Percentiles rank a stretch among this genome's conserved stretches.
Evolutionary conservation across 2,113 vertebrate genomes (phyloP).

Genomic region (Neomonachus schauinslandi): DNA sequence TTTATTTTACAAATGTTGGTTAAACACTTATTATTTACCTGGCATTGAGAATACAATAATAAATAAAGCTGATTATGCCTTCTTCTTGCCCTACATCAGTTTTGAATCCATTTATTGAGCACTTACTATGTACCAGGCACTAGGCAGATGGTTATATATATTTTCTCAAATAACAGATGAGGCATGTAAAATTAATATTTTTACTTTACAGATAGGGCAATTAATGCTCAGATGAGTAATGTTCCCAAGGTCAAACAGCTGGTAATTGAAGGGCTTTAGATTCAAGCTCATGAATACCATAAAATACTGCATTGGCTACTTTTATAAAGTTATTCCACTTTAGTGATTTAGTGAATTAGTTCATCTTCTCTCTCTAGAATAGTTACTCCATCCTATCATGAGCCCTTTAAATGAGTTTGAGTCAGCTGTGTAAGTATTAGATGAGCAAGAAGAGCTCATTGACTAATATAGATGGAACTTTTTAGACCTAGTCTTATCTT

Average conservation of each 20-base stretch:
- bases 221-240: neutral
- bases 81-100: neutral
- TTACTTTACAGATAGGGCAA: neutral
- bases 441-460: neutral
- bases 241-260: neutral
- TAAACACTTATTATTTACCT: neutral
- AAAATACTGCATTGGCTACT: neutral
- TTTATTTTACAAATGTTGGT: neutral
- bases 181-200: neutral
- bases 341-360: neutral
- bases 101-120: neutral
- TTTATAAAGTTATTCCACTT: neutral
- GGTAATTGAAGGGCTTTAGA: neutral
- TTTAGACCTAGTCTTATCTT: neutral
- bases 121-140: neutral
- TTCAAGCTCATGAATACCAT: neutral
- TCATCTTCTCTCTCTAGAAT: neutral
- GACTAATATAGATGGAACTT: neutral
- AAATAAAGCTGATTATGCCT: neutral
- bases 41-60: neutral
- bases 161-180: slow-evolving; percentile 44
- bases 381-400: neutral
- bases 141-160: neutral
- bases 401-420: neutral
- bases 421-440: neutral